Evolutionary conservation across 2,797 vertebrate genomes (phyloP), one percentile per base, ranked within the genome.

Genomic region (Odontamblyopus lacepedii): DNA sequence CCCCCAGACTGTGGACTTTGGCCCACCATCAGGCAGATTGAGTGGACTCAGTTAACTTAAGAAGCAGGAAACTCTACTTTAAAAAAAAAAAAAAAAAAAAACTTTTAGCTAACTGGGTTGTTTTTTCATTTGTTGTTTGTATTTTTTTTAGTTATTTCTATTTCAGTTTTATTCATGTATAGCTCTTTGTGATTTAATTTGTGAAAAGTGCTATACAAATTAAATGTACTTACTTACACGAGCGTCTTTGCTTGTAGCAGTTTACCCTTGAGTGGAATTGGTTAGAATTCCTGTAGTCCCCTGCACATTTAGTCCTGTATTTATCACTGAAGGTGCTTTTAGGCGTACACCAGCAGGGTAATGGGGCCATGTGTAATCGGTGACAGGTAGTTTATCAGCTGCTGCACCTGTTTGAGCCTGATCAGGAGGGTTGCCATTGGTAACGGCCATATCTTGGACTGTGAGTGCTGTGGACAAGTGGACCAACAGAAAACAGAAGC

Each of bases 381-480:
- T 55, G 27, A 51, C 44, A 66, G 44, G 63, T 66, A 50, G 65
- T 67, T 55, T 67, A 67, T 67, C 65, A 53, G 29, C 27, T 18
- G 18, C 65, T 19, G 50, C 65, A 67, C 65, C 29, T 67, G 48
- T 67, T 67, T 18, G 48, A 32, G 8, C 8, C 27, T n/a, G 48
- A 53, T 51, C 27, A 32, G 44, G 48, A n/a, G 18, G 48, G 65
- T 67, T 67, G 65, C 65, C 48, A 67, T 12, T 53, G 50, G 65
- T 30, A 53, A 67, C 65, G 7, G 48, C 35, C 29, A n/a, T 44
- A 30, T 66, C 64, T 50, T 26, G 26, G 26, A 50, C 64, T 51
- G 26, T 66, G 44, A 66, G 64, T 19, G 64, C 44, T 4, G 44
- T 29, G 41, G 26, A 50, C 23, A 8, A 66, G 44, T 65, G 44